Percentiles rank a stretch among this genome's conserved stretches.
These are phyloP conservation scores for Corapipo altera DNA, from an alignment of 2,113 vertebrate species.

Conservation along the genomic window DNA sequence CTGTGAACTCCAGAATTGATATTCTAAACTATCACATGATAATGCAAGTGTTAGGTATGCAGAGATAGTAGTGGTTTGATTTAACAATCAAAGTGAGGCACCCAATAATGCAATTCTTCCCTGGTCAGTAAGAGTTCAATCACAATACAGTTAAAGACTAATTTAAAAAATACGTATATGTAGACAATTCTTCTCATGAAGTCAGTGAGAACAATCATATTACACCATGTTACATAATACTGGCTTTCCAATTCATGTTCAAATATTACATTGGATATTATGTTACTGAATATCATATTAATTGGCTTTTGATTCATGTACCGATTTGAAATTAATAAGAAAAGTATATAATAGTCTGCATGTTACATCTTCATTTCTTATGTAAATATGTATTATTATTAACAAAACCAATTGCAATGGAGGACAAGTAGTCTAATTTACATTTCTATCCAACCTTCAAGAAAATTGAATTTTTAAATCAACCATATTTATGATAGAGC, in stretches of 20 bases:
- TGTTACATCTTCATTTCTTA: not conserved
- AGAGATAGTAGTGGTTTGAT: not conserved
- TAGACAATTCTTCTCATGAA: not conserved
- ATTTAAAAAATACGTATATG: not conserved
- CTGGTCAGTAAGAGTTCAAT: not conserved
- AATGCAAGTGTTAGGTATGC: not conserved
- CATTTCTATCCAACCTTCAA: not conserved
- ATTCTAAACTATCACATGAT: not conserved
- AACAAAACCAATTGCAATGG: not conserved
- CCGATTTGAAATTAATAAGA: not conserved
- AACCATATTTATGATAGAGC: not conserved
- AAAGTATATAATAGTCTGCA: not conserved
- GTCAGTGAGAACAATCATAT: not conserved
- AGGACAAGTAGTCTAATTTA: not conserved
- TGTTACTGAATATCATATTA: not conserved
- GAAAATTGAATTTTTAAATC: not conserved
- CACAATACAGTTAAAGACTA: not conserved
- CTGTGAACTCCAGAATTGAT: not conserved
- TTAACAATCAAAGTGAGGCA: not conserved
- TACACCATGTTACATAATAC: not conserved
- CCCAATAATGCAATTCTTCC: not conserved
- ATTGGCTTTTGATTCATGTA: not conserved
- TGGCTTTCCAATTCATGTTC: not conserved
- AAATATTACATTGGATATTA: not conserved
- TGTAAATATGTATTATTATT: not conserved